Conservation (phyloP, 2,888 invertebrate species). For the Rhogogaster chlorosoma region DNA sequence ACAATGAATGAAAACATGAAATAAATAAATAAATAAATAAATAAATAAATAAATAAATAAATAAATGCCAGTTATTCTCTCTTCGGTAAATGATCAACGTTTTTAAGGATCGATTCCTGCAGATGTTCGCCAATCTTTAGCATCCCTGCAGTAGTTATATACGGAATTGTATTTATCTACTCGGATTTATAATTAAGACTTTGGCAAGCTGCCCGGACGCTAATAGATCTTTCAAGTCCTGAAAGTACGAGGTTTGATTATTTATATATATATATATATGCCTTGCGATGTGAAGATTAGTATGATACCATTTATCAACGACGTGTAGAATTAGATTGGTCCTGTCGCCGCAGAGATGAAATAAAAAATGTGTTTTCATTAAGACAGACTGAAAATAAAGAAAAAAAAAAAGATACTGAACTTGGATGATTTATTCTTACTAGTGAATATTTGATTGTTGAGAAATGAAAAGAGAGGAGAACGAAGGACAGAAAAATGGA, state of each 20-base stretch:
- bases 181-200: slow-evolving; percentile 24
- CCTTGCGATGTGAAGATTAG: not conserved
- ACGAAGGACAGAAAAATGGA: not conserved
- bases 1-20: not conserved
- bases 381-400: too few relatives aligned
- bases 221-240: not conserved
- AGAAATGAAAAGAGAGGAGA: not conserved
- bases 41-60: not conserved
- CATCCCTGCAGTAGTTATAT: not conserved
- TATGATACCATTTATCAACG: not conserved
- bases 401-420: too few relatives aligned
- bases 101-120: not conserved
- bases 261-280: too few relatives aligned
- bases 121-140: not conserved
- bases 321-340: too few relatives aligned
- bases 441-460: not conserved
- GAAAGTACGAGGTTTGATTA: not conserved
- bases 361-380: not conserved
- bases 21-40: not conserved
- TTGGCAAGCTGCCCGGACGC: not conserved
- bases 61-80: not conserved
- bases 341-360: not conserved
- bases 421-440: not conserved
- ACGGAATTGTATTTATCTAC: not conserved
- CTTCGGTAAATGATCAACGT: not conserved